Evolutionary conservation across 2,888 invertebrate species (phyloP).

Genomic region (Ophion costatus): DNA sequence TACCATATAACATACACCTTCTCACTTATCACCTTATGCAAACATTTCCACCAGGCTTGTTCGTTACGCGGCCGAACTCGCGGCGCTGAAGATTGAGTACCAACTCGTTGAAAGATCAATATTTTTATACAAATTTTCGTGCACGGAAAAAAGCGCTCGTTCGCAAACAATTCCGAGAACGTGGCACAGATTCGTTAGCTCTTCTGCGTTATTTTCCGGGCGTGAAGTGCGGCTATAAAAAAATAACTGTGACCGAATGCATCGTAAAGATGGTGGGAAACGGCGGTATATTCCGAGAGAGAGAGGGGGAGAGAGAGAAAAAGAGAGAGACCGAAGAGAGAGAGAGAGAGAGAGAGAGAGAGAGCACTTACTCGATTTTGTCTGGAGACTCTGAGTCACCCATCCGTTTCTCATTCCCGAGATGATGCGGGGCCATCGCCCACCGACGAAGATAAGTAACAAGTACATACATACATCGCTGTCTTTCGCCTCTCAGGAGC

Average conservation of each 20-base stretch:
- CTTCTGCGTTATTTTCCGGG: background rate
- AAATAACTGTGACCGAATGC: slow-evolving; percentile 6
- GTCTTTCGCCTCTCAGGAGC: background rate
- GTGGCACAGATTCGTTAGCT: slow-evolving; percentile 15
- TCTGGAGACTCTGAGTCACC: slow-evolving; percentile 49
- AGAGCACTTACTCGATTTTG: slow-evolving; percentile 35
- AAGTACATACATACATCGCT: slow-evolving; percentile 4
- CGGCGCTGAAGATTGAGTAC: background rate
- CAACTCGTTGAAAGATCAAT: background rate
- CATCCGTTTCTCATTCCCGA: slow-evolving; percentile 49
- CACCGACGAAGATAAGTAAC: slow-evolving; percentile 54
- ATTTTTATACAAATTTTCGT: slow-evolving; percentile 9
- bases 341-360: slow-evolving; percentile 5
- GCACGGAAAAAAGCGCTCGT: background rate
- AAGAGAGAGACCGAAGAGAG: no score
- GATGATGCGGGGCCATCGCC: slow-evolving; percentile 49
- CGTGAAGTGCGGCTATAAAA: slow-evolving; percentile 11
- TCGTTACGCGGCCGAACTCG: background rate
- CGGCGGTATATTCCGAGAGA: slow-evolving; percentile 21
- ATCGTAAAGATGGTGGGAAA: slow-evolving; percentile 17
- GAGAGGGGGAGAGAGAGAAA: no score
- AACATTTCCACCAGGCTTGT: background rate
- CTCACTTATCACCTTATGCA: background rate
- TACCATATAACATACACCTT: background rate
- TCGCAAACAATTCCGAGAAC: slow-evolving; percentile 19